Percentiles rank a stretch among this genome's conserved stretches.
Evolutionary conservation across 1,140 invertebrate genomes (phyloP).

Genomic region (Nephotettix cincticeps): DNA sequence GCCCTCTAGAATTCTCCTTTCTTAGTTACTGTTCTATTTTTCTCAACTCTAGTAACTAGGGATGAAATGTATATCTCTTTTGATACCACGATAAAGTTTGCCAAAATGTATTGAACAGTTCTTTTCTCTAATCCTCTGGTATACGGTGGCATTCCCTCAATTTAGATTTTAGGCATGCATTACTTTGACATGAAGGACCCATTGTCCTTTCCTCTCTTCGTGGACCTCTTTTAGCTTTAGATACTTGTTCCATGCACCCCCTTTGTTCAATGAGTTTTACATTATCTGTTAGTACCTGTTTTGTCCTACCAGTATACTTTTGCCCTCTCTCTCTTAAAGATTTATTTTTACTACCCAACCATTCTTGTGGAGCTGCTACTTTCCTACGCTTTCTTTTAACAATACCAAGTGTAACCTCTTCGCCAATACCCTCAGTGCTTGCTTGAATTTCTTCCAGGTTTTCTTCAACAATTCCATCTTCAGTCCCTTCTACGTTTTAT

Average conservation of each 20-base stretch:
- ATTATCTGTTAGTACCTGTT: background rate
- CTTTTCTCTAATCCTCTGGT: background rate
- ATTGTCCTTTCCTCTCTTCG: constrained; percentile 21
- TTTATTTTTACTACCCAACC: constrained; percentile 5
- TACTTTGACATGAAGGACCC: constrained; percentile 15
- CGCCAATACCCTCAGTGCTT: background rate
- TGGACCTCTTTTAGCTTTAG: constrained; percentile 10
- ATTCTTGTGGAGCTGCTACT: background rate
- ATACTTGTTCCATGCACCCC: background rate
- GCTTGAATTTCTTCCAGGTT: background rate
- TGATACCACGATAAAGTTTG: constrained; percentile 15
- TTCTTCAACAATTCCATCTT: background rate
- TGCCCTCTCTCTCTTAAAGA: background rate
- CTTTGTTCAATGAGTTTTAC: background rate
- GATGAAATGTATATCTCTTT: constrained; percentile 23
- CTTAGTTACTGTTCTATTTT: background rate
- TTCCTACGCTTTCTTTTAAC: constrained; percentile 15
- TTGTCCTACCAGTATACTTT: background rate
- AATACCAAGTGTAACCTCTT: background rate
- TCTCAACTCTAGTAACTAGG: constrained; percentile 3
- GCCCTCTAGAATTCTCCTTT: constrained; percentile 8
- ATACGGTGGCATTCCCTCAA: constrained; percentile 12
- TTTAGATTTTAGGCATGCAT: constrained; percentile 13
- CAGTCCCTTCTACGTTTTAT: background rate
- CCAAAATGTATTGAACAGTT: constrained; percentile 22